Evolutionary conservation across 2,797 vertebrate species (phyloP).

Genomic region (Picus viridis): DNA sequence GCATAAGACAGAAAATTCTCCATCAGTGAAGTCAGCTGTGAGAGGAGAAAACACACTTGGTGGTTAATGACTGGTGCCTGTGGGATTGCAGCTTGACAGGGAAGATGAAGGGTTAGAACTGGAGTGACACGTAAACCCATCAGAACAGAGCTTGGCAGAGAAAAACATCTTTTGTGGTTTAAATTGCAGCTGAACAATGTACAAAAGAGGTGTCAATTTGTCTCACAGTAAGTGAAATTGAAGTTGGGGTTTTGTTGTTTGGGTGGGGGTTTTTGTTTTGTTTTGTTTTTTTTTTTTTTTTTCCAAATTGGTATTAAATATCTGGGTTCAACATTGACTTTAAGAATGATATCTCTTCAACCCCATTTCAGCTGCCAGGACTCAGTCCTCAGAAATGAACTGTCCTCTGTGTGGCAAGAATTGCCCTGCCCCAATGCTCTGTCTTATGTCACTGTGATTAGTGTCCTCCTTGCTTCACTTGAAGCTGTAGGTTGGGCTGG

Average conservation of each 20-base stretch:
- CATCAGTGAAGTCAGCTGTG: conserved; percentile 50
- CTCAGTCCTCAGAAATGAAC: background rate
- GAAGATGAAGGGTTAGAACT: background rate
- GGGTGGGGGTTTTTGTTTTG: no score
- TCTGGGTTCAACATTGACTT: background rate
- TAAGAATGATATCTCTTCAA: background rate
- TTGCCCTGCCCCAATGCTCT: background rate
- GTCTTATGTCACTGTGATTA: background rate
- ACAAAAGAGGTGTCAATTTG: background rate
- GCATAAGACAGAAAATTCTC: conserved; percentile 67
- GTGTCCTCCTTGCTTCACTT: background rate
- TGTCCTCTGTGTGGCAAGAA: background rate
- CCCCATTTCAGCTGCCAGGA: background rate
- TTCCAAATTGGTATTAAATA: background rate
- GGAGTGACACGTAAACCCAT: background rate
- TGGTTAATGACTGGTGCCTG: background rate
- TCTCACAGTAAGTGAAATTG: background rate
- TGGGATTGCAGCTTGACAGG: background rate
- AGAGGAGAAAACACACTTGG: background rate
- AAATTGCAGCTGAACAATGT: background rate
- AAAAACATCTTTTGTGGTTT: background rate
- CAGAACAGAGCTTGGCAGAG: background rate
- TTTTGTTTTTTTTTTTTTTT: no score
- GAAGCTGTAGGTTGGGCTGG: background rate
- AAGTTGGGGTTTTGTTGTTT: background rate